Evolutionary conservation across 30 jellyfish, hydroid and myxozoan genomes (phyloP), one percentile per base, ranked within the genome.

Genomic region (Aurelia sp.): DNA sequence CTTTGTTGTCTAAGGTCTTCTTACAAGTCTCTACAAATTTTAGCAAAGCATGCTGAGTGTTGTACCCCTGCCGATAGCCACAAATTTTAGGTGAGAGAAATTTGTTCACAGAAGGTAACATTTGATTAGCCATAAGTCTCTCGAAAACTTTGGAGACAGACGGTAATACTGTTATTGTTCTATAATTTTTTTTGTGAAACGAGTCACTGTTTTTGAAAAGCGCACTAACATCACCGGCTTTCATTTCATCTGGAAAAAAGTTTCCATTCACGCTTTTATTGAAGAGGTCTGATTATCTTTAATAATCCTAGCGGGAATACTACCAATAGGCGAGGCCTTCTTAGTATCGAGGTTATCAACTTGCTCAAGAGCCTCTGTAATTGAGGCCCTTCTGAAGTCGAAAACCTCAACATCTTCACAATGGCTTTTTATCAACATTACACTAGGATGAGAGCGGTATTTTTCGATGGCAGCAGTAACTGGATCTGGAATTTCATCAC

Each of bases 361-460:
- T 27, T 27, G 33, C 33, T 27, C 33, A 27, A 27, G 33, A 27
- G 2, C 33, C 33, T 27, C 33, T 27, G 2, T 2, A 27, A 27
- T 27, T 27, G 33, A 27, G 33, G 33, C 33, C 33, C 33, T 27
- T 27, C 33, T 27, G 3, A 33, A 71, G 44, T 21, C 3, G 59
- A 19, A 37, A 33, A 1, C 82, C 59, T 71, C 82, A 37, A 21
- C 82, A 71, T 71, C 6, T 71, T 53, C 48, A 53, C 35, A 71
- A 21, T 71, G 66, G 31, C 66, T 27, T 31, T 68, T 35, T 68
- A 20, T 20, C 61, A 23, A 68, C 30, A 68, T 13, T 68, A 31
- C 66, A 55, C 65, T 76, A 27, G 85, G 85, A n/a, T 74, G 85
- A 74, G 71, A 74, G 85, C 70, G 55, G 51, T 74, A 74, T 53